Evolutionary conservation across 2,113 vertebrate genomes (phyloP).

Genomic region (Perca flavescens): DNA sequence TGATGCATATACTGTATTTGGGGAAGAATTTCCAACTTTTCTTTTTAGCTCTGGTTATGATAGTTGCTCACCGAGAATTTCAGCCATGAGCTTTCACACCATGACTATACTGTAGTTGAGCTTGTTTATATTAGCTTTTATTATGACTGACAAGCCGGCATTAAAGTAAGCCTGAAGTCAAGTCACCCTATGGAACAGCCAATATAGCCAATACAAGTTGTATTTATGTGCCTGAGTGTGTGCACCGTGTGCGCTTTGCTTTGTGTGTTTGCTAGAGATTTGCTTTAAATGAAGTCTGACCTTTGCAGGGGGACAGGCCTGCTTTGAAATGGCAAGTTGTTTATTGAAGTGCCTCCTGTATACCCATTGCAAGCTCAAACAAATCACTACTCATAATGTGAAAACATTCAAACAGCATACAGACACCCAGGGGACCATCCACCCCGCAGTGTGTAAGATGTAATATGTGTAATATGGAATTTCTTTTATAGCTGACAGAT

Average conservation of each 20-base stretch:
- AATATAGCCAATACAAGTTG: slow-evolving; percentile 50
- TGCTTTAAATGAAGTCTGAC: slow-evolving; percentile 79
- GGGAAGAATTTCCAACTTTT: slow-evolving; percentile 19
- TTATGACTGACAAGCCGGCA: slow-evolving; percentile 64
- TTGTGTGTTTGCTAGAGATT: slow-evolving; percentile 75
- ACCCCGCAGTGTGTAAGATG: slow-evolving; percentile 7
- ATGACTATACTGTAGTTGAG: slow-evolving; percentile 30
- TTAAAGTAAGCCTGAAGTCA: slow-evolving; percentile 53
- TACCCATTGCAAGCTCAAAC: slow-evolving; percentile 47
- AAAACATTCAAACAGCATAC: slow-evolving; percentile 60
- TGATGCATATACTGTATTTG: not conserved
- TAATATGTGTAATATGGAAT: not conserved
- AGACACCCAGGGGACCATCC: slow-evolving; percentile 21
- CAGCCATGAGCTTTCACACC: slow-evolving; percentile 8
- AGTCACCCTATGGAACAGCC: slow-evolving; percentile 47
- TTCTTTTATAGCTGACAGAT: slow-evolving; percentile 23
- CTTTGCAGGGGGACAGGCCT: slow-evolving; percentile 65
- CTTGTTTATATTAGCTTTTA: slow-evolving; percentile 51
- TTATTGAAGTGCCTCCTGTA: slow-evolving; percentile 71
- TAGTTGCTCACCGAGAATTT: slow-evolving; percentile 24
- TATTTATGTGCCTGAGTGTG: slow-evolving; percentile 21
- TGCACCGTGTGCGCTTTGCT: slow-evolving; percentile 25
- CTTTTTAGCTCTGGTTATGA: slow-evolving; percentile 17
- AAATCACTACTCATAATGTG: slow-evolving; percentile 72
- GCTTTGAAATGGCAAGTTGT: slow-evolving; percentile 77